Evolutionary conservation across 2,113 vertebrate genomes (phyloP).

Genomic region (Chauna torquata): DNA sequence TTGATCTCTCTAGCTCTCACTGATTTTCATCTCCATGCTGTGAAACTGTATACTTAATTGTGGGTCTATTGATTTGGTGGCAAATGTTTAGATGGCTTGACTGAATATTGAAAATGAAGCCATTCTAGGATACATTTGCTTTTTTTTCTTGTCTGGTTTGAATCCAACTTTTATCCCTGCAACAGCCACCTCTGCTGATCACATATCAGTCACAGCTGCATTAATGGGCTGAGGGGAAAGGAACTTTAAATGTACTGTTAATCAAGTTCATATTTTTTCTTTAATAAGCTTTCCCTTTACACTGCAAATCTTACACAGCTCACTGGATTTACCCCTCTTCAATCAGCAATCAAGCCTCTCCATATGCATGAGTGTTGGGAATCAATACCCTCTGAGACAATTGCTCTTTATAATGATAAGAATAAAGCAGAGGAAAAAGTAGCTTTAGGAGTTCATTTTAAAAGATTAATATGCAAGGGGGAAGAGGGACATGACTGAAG

Average conservation of each 20-base stretch:
- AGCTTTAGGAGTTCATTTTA: background rate
- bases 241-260: background rate
- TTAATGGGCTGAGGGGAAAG: background rate
- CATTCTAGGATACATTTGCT: background rate
- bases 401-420: background rate
- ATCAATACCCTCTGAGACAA: background rate
- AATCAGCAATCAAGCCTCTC: constrained; percentile 22
- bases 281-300: background rate
- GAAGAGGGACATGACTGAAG: background rate
- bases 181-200: background rate
- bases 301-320: background rate
- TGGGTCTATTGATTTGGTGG: background rate
- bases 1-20: background rate
- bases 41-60: background rate
- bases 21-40: background rate
- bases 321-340: constrained; percentile 16
- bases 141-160: background rate
- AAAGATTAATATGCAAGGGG: background rate
- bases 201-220: background rate
- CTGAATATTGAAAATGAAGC: background rate
- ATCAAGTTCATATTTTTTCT: constrained; percentile 30
- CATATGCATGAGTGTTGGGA: background rate
- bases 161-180: background rate
- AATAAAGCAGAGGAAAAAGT: constrained; percentile 4
- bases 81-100: background rate